phyloP scores from a whole-genome alignment of 2,113 vertebrate species.

The Cygnus atratus region DNA sequence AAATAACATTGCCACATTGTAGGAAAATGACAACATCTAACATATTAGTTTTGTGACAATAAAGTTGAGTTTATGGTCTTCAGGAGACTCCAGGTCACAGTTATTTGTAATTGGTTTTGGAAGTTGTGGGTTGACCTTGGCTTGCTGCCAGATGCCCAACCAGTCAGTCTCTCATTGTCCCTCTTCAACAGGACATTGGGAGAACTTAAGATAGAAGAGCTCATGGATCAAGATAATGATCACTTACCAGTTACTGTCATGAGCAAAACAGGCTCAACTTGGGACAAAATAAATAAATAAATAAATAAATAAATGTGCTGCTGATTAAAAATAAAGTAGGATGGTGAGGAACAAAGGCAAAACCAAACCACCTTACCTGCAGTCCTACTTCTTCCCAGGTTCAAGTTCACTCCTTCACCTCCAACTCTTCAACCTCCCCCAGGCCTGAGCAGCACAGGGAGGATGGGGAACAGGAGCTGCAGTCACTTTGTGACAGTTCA shows the following conservation, averaged over 20 bases:
- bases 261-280: background rate
- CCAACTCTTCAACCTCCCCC: background rate
- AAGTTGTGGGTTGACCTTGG: background rate
- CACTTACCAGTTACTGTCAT: background rate
- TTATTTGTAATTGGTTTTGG: background rate
- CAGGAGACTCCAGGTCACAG: background rate
- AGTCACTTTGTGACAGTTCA: background rate
- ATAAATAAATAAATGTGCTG: background rate
- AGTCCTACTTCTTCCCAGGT: background rate
- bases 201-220: background rate
- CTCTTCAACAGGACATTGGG: background rate
- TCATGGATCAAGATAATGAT: background rate
- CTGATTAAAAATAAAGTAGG: background rate
- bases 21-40: background rate
- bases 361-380: fast-evolving
- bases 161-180: background rate
- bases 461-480: background rate
- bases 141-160: background rate
- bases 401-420: background rate
- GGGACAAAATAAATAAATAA: background rate
- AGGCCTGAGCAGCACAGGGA: background rate
- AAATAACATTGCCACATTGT: background rate
- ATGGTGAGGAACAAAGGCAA: background rate
- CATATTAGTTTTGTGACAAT: background rate
- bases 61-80: background rate